A percentile compares a stretch with the other conserved stretches of the same genome.
These are phyloP conservation scores for Anthopleura xanthogrammica DNA, from an alignment of 92 coral and sea anemone species.

Conservation along the genomic window DNA sequence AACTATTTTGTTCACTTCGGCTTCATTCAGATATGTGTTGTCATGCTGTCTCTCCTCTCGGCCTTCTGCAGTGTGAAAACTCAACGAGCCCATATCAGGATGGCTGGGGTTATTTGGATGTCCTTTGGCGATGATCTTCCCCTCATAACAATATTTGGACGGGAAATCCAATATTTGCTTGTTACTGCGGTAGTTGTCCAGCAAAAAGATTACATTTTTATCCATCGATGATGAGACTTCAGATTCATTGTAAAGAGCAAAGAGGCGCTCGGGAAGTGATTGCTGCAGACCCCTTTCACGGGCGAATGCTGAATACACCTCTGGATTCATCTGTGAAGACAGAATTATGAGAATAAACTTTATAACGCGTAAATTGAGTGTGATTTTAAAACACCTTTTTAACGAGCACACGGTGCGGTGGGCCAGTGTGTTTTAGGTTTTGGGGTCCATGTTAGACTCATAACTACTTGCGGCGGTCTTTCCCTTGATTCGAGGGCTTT, in stretches of 20 bases:
- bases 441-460: too few relatives aligned
- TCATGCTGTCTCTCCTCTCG: conserved; percentile 60
- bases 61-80: conserved; percentile 75
- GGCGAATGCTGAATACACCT: conserved; percentile 60
- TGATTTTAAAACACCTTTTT: too few relatives aligned
- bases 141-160: conserved; percentile 73
- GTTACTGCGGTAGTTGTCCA: conserved; percentile 88
- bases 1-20: conserved; percentile 72
- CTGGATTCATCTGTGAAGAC: conserved; percentile 72
- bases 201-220: conserved; percentile 65
- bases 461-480: too few relatives aligned
- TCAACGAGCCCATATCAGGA: conserved; percentile 36
- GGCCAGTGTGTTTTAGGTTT: too few relatives aligned
- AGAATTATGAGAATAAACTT: too few relatives aligned
- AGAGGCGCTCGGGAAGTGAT: conserved; percentile 86
- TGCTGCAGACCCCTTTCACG: conserved; percentile 56
- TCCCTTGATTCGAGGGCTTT: too few relatives aligned
- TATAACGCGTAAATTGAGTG: too few relatives aligned
- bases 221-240: not conserved
- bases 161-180: conserved; percentile 76
- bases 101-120: conserved; percentile 57
- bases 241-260: conserved; percentile 54
- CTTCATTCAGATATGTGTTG: conserved; percentile 61
- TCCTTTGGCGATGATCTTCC: conserved; percentile 65
- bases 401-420: too few relatives aligned